Base-by-base conservation (phyloP, 2,888 invertebrate species). In the Cephalotes varians region DNA sequence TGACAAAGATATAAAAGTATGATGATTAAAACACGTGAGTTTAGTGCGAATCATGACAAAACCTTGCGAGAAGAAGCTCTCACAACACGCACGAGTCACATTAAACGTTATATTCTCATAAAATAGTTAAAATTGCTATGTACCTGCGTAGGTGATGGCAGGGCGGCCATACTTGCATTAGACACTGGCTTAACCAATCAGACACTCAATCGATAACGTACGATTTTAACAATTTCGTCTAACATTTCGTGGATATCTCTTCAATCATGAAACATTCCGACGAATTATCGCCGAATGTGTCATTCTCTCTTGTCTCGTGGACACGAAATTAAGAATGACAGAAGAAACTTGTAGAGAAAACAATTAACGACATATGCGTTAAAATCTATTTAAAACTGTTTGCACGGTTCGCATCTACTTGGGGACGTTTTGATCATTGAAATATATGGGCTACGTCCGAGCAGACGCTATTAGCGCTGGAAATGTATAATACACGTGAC, bases 121-220 rank as follows among this genome's bases (percentile, higher is more conserved):
- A 77, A 71, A 71, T 56, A 4, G 86, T 86, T 88, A 89, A 92
- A 93, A 92, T 90, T 90, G 73, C 85, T 88, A 91, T 95, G 95
- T 97, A 97, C 97, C 97, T 97, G 97, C 95, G 97, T 97, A 95
- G 97, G 97, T 96, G 97, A 97, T 95, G 97, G 97, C 97, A 97
- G 96, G 95, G 97, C 96, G 96, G 97, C 97, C 97, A 97, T 97
- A 95, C 97, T 97, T 96, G 92, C 93, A 92, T 93, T 90, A 89
- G 92, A 92, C 91, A 92, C 91, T 92, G 88, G 88, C 86, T 92
- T 92, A 93, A 93, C 94, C 94, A 94, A 94, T 94, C 93, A 92
- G 92, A 88, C 92, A 88, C 88, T 89, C 92, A 93, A 94, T 94
- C 94, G 93, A 94, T 94, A 93, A 90, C 87, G 91, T 90, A 91